A percentile compares a stretch with the other conserved stretches of the same genome.
These are phyloP conservation scores for Dolichopus griseipennis DNA, from an alignment of 2,888 invertebrate genomes.

Conservation along the genomic window DNA sequence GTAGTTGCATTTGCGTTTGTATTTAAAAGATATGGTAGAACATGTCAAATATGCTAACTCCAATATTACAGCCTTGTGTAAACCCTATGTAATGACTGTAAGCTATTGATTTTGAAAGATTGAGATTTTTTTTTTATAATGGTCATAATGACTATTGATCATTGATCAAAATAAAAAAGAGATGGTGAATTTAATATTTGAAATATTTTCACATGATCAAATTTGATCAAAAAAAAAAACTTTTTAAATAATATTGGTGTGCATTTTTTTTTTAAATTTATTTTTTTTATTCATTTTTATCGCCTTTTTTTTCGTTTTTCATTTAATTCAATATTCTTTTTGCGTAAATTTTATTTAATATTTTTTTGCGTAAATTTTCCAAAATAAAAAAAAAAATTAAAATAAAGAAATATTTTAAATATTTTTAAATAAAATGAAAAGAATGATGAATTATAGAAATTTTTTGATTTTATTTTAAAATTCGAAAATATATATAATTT, in stretches of 20 bases:
- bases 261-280: no score
- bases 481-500: no score
- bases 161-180: background rate
- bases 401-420: background rate
- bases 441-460: background rate
- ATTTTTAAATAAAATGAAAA: background rate
- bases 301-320: background rate
- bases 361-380: background rate
- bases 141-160: background rate
- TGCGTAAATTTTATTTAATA: background rate
- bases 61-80: no score
- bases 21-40: no score
- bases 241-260: no score
- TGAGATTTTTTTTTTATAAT: no score
- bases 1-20: no score
- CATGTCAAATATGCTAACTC: no score
- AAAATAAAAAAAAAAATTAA: background rate
- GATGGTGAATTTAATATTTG: background rate
- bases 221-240: background rate
- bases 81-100: no score
- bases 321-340: background rate
- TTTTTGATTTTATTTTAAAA: no score
- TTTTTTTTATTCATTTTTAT: background rate
- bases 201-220: background rate
- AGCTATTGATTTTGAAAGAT: no score